Evolutionary conservation across 1,140 invertebrate species (phyloP).

Genomic region (Drosophila athabasca): DNA sequence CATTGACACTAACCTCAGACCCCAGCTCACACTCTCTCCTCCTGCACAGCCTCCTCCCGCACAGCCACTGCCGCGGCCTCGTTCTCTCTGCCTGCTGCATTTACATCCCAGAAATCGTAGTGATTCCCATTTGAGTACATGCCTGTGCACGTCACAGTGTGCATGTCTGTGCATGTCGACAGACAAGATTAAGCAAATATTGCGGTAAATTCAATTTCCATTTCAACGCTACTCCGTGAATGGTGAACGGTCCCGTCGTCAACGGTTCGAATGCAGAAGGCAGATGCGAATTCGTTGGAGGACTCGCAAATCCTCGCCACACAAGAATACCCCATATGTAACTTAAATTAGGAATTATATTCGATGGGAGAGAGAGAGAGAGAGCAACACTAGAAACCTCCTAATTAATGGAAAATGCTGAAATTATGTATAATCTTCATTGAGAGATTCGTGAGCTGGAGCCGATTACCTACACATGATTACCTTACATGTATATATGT

Average conservation of each 20-base stretch:
- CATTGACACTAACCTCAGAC: constrained; percentile 46
- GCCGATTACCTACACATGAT: too few relatives aligned
- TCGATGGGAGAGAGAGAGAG: too few relatives aligned
- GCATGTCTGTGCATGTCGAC: background rate
- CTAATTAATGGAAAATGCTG: too few relatives aligned
- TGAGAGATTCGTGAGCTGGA: too few relatives aligned
- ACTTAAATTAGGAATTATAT: too few relatives aligned
- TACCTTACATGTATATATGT: too few relatives aligned
- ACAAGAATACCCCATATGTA: too few relatives aligned
- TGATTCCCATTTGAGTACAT: background rate
- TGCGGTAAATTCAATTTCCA: constrained; percentile 43
- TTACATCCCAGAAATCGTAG: background rate
- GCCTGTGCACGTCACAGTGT: background rate
- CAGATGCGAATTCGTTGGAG: too few relatives aligned
- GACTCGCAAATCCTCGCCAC: too few relatives aligned
- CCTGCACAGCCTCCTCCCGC: background rate
- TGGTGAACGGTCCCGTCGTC: background rate
- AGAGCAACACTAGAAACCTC: too few relatives aligned
- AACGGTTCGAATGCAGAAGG: too few relatives aligned
- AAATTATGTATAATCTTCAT: too few relatives aligned
- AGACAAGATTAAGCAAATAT: constrained; percentile 47
- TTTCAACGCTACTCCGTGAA: constrained; percentile 33
- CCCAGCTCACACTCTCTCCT: background rate
- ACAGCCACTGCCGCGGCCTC: constrained; percentile 11
- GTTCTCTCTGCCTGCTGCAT: constrained; percentile 14